A percentile compares a stretch with the other conserved stretches of the same genome.
Evolutionary conservation across 2,113 vertebrate species (phyloP).

Genomic region (Motacilla tschutschensis): DNA sequence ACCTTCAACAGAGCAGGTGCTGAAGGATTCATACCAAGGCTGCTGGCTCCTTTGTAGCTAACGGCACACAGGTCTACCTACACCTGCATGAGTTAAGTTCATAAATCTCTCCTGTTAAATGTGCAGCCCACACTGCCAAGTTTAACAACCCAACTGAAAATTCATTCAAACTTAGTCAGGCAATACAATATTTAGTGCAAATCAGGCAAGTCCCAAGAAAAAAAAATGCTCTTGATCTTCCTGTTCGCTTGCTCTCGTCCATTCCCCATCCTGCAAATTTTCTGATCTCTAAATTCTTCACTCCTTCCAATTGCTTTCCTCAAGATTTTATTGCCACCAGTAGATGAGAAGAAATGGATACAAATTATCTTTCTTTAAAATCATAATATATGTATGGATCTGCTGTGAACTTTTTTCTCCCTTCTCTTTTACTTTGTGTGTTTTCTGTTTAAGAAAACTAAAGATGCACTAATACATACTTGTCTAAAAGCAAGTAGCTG

Average conservation of each 20-base stretch:
- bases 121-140: not conserved
- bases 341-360: not conserved
- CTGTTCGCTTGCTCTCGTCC: not conserved
- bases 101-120: not conserved
- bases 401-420: not conserved
- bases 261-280: not conserved
- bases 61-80: not conserved
- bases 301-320: not conserved
- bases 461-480: not conserved
- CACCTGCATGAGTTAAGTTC: not conserved
- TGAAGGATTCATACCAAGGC: not conserved
- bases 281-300: not conserved
- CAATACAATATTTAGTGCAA: not conserved
- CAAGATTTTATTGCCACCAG: not conserved
- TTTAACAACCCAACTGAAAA: slow-evolving; percentile 14
- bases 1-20: slow-evolving; percentile 13
- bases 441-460: not conserved
- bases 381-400: not conserved
- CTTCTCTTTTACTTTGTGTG: not conserved
- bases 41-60: not conserved
- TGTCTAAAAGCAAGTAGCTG: slow-evolving; percentile 1
- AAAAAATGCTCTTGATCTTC: not conserved
- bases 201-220: not conserved
- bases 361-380: not conserved
- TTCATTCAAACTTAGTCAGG: not conserved